phyloP scores from a whole-genome alignment of 2,113 vertebrate species.

The Suricata suricatta region DNA sequence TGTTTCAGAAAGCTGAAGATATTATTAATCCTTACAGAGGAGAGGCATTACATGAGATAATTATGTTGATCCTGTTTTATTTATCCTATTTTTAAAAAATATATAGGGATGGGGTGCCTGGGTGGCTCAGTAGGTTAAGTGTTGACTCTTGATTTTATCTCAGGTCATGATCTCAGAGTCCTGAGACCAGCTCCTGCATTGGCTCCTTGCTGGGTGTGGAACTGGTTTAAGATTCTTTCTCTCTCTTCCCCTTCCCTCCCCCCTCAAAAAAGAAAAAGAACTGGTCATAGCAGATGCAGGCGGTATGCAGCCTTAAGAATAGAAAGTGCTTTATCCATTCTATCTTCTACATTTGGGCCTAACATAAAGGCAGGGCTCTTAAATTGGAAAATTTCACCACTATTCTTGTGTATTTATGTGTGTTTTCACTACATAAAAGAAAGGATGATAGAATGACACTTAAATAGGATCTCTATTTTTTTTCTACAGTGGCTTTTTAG shows the following conservation, averaged over 20 bases:
- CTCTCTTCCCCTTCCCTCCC: too few species aligned
- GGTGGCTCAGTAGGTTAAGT: too few species aligned
- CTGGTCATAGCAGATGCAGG: not conserved
- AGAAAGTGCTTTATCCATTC: not conserved
- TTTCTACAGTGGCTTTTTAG: not conserved
- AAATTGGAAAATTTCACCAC: not conserved
- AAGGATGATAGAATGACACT: not conserved
- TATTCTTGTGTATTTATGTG: not conserved
- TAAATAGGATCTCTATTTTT: not conserved
- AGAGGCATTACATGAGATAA: not conserved
- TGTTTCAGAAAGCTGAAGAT: not conserved
- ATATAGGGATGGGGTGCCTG: too few species aligned
- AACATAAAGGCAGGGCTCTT: not conserved
- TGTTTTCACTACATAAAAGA: not conserved
- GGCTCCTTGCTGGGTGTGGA: too few species aligned
- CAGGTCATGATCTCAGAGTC: too few species aligned
- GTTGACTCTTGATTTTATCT: too few species aligned
- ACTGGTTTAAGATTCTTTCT: too few species aligned
- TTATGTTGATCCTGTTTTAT: slow-evolving; percentile 22
- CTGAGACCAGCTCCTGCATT: too few species aligned
- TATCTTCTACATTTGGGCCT: not conserved
- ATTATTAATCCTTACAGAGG: slow-evolving; percentile 18
- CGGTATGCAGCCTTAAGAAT: not conserved
- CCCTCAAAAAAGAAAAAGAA: not conserved
- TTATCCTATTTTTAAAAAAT: slow-evolving; percentile 2